phyloP scores from a whole-genome alignment of 1,140 invertebrate species.

The Luehdorfia chinensis region DNA sequence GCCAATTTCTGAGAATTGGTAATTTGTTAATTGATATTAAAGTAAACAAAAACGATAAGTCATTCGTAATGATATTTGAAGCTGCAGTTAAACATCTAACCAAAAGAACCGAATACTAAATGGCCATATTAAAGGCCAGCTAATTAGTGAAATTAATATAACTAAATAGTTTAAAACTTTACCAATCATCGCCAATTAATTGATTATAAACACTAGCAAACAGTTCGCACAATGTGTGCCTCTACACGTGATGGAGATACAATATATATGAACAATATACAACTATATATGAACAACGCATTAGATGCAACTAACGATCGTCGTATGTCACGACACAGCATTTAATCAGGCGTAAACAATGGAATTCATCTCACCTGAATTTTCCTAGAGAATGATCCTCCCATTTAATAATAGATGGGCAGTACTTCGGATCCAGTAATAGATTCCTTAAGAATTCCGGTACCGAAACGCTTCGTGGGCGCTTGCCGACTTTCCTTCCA shows the following conservation, averaged over 20 bases:
- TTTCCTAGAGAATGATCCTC: conserved; percentile 90
- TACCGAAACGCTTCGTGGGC: conserved; percentile 82
- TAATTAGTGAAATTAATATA: not conserved
- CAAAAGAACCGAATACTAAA: not conserved
- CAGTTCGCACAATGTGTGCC: conserved; percentile 39
- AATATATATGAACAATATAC: conserved; percentile 43
- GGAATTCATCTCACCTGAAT: conserved; percentile 78
- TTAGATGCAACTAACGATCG: conserved; percentile 33
- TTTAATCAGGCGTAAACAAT: not conserved
- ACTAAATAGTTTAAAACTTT: not conserved
- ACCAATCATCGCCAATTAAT: not conserved
- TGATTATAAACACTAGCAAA: not conserved
- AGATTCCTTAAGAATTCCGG: conserved; percentile 90
- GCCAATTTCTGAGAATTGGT: too few relatives aligned
- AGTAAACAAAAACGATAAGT: too few relatives aligned
- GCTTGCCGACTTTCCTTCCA: conserved; percentile 77
- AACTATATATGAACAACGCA: conserved; percentile 11
- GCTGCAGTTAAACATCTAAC: not conserved
- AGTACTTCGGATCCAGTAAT: conserved; percentile 85
- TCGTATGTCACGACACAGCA: conserved; percentile 39
- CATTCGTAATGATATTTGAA: not conserved
- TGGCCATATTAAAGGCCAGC: not conserved
- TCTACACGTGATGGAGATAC: conserved; percentile 41
- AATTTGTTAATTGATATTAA: too few relatives aligned
- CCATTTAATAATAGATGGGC: conserved; percentile 91